phyloP scores from a whole-genome alignment of 2,113 vertebrate species.

The Cepphus grylle region DNA sequence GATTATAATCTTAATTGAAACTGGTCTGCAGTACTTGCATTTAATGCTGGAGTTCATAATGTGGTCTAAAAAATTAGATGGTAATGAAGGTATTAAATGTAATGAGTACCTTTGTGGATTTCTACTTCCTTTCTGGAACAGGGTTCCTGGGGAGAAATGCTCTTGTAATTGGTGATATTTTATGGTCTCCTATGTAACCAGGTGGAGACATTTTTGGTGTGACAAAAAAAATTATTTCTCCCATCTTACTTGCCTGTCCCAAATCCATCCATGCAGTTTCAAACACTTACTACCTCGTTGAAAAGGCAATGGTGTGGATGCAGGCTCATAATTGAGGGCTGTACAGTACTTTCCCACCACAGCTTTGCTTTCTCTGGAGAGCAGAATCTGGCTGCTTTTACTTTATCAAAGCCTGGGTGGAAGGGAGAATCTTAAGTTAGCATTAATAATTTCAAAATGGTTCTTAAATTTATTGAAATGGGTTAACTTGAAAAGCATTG shows the following conservation, averaged over 20 bases:
- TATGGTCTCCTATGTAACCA: constrained; percentile 26
- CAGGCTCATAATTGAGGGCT: background rate
- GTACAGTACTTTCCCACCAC: background rate
- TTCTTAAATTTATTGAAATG: background rate
- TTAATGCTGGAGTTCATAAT: constrained; percentile 43
- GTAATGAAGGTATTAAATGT: constrained; percentile 54
- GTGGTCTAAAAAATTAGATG: constrained; percentile 50
- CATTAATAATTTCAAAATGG: background rate
- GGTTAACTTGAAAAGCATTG: background rate
- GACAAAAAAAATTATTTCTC: background rate
- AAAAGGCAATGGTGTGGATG: background rate
- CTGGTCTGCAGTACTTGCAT: constrained; percentile 12
- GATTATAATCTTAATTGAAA: constrained; percentile 66
- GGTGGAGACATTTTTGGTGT: constrained; percentile 17
- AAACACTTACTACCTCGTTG: background rate
- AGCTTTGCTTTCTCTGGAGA: background rate
- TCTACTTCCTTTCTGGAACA: constrained; percentile 43
- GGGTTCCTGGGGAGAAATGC: constrained; percentile 35
- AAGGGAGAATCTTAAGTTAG: background rate
- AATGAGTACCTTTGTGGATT: constrained; percentile 59
- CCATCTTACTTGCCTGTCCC: background rate
- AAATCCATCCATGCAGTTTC: background rate
- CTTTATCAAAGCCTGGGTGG: background rate
- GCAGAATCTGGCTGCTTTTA: background rate
- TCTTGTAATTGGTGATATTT: constrained; percentile 53